A percentile compares a stretch with the other conserved stretches of the same genome.
phyloP scores from a whole-genome alignment of 2,113 vertebrate genomes.

The Silurus meridionalis region DNA sequence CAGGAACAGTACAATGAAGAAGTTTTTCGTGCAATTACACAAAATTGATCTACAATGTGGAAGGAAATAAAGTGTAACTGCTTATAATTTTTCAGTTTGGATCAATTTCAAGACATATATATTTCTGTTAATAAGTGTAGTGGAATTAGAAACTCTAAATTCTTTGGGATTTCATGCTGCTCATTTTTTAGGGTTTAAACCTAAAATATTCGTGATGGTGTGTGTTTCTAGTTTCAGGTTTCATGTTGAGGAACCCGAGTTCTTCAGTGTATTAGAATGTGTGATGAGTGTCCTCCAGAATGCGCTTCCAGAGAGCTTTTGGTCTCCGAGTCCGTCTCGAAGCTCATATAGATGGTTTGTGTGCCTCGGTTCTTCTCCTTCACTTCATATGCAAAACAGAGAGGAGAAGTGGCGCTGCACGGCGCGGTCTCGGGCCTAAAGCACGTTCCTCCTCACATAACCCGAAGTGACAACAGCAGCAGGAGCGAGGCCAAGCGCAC shows the following conservation, averaged over 20 bases:
- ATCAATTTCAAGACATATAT: background rate
- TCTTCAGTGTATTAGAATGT: slow-evolving; percentile 9
- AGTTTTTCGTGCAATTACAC: background rate
- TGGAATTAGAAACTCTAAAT: background rate
- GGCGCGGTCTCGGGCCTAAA: slow-evolving; percentile 67
- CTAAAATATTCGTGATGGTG: too few relatives aligned
- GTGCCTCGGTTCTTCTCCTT: slow-evolving; percentile 65
- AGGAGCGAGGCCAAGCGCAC: slow-evolving; percentile 72
- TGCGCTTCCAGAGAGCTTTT: slow-evolving; percentile 5
- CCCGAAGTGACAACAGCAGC: slow-evolving; percentile 76
- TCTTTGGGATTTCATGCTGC: background rate
- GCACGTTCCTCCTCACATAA: slow-evolving; percentile 75
- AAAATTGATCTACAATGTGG: background rate
- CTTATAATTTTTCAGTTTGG: background rate
- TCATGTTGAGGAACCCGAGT: background rate
- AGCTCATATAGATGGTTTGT: slow-evolving; percentile 40
- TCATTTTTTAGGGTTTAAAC: background rate
- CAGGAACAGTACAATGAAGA: background rate
- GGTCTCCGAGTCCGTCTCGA: slow-evolving; percentile 23
- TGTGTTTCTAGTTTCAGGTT: background rate
- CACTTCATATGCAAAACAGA: slow-evolving; percentile 78
- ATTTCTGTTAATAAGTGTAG: background rate
- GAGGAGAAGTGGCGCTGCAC: slow-evolving; percentile 63
- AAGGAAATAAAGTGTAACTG: background rate
- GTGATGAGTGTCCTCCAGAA: slow-evolving; percentile 5